phyloP scores from a whole-genome alignment of 2,113 vertebrate genomes.

The Zosterops borbonicus region DNA sequence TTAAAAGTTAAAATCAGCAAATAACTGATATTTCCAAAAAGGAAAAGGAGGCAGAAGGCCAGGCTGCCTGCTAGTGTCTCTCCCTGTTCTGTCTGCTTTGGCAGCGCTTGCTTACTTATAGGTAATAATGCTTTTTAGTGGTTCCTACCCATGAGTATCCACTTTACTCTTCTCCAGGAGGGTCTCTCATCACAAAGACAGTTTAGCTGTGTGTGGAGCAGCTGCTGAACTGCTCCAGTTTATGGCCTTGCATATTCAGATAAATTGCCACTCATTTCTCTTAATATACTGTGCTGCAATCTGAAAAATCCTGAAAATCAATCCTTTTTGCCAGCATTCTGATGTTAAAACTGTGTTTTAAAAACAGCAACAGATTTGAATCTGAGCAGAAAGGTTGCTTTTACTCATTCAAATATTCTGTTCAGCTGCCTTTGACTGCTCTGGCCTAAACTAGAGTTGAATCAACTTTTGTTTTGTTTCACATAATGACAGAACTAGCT shows the following conservation, averaged over 20 bases:
- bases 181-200: slow-evolving; percentile 14
- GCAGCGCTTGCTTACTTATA: background rate
- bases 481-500: background rate
- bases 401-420: background rate
- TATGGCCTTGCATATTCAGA: slow-evolving; percentile 37
- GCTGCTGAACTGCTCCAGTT: slow-evolving; percentile 31
- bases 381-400: background rate
- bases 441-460: background rate
- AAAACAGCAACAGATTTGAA: background rate
- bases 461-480: background rate
- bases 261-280: slow-evolving; percentile 41
- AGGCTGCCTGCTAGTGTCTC: background rate
- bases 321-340: background rate
- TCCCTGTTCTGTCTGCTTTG: background rate
- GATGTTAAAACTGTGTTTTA: background rate
- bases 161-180: background rate
- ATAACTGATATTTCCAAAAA: background rate
- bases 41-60: background rate
- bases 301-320: slow-evolving; percentile 29
- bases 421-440: background rate
- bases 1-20: background rate
- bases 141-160: background rate
- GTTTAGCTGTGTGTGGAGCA: slow-evolving; percentile 36
- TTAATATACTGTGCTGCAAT: slow-evolving; percentile 33
- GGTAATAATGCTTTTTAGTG: background rate